phyloP scores from a whole-genome alignment of 1,140 invertebrate genomes.

The Galleria mellonella region DNA sequence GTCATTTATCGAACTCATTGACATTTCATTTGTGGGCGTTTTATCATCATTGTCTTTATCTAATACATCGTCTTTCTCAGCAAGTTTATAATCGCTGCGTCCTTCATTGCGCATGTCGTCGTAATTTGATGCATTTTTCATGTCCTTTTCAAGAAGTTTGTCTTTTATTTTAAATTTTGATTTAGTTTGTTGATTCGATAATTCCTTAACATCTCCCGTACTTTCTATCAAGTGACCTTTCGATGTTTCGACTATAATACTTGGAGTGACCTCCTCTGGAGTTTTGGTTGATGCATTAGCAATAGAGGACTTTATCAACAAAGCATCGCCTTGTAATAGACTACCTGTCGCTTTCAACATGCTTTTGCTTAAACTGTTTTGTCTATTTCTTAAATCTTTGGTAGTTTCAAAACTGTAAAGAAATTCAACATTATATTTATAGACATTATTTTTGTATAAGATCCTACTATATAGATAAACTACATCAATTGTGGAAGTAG shows the following conservation, averaged over 20 bases:
- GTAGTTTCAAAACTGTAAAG: slow-evolving; percentile 54
- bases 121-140: slow-evolving; percentile 56
- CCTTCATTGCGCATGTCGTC: slow-evolving; percentile 43
- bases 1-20: slow-evolving; percentile 69
- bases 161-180: slow-evolving; percentile 42
- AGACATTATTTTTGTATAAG: not conserved
- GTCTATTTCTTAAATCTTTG: slow-evolving; percentile 61
- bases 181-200: slow-evolving; percentile 34
- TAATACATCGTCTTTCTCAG: slow-evolving; percentile 43
- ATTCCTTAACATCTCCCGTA: slow-evolving; percentile 28
- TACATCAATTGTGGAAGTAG: too few species aligned
- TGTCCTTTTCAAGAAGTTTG: slow-evolving; percentile 40
- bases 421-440: too few species aligned
- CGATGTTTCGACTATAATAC: slow-evolving; percentile 24
- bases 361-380: slow-evolving; percentile 64
- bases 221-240: slow-evolving; percentile 16
- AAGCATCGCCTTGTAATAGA: slow-evolving; percentile 56
- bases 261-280: slow-evolving; percentile 35
- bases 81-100: slow-evolving; percentile 34
- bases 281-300: slow-evolving; percentile 34
- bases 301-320: slow-evolving; percentile 56
- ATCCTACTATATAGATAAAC: too few species aligned
- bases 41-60: slow-evolving; percentile 61
- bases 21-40: slow-evolving; percentile 68
- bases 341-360: slow-evolving; percentile 59